phyloP scores from a whole-genome alignment of 2,113 vertebrate genomes.

The Pomatostomus ruficeps region DNA sequence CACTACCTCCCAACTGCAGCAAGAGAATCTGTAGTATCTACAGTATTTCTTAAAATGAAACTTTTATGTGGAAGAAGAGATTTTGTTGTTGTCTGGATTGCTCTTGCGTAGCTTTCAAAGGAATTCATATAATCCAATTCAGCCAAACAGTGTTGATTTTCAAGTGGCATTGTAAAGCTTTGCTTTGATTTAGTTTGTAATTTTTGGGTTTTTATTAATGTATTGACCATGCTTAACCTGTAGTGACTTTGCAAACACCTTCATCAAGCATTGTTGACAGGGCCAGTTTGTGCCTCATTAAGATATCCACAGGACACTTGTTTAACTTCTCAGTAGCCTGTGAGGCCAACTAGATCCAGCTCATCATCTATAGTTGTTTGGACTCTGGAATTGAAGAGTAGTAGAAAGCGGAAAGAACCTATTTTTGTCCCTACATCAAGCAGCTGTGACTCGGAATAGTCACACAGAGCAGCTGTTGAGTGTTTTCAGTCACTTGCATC shows the following conservation, averaged over 20 bases:
- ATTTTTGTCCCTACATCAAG: not conserved
- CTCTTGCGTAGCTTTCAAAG: not conserved
- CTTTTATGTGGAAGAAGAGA: conserved; percentile 12
- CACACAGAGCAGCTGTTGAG: conserved; percentile 2
- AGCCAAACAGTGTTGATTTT: not conserved
- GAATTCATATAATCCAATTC: not conserved
- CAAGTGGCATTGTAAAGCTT: not conserved
- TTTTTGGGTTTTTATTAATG: not conserved
- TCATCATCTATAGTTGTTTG: not conserved
- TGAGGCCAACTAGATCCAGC: not conserved
- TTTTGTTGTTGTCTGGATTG: not conserved
- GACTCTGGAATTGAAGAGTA: not conserved
- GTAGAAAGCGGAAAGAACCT: conserved; percentile 5
- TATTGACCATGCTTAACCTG: not conserved
- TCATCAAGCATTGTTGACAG: not conserved
- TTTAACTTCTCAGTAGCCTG: not conserved
- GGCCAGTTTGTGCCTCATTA: not conserved
- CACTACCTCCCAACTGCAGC: conserved; percentile 21
- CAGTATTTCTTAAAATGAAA: conserved; percentile 14
- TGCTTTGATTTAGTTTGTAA: not conserved
- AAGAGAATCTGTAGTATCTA: not conserved
- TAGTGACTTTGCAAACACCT: not conserved
- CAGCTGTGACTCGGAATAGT: conserved; percentile 30
- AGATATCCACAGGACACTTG: not conserved
- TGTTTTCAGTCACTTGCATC: not conserved